Base-by-base conservation (phyloP, 2,113 vertebrate genomes). In the Ramphastos sulfuratus region DNA sequence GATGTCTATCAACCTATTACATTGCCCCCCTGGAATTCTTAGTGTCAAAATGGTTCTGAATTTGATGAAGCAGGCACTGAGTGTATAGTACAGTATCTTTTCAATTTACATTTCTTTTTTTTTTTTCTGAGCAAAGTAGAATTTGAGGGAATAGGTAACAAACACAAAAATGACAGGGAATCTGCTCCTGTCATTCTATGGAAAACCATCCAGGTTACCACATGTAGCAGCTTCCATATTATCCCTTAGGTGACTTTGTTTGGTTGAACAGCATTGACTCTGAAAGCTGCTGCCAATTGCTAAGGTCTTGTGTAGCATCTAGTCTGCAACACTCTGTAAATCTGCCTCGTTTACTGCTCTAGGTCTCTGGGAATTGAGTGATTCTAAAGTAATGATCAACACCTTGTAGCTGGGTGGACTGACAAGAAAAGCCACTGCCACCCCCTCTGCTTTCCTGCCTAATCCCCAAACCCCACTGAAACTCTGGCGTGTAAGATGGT, bases 41-140 rank as follows among this genome's bases (percentile, higher is more conserved):
- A 0, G 0, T 15, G 19, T 31, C 58, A 48, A 60, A 59, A 27
- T 4, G 6, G 13, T 56, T 46, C 18, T 52, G 4, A 4, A 18
- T 23, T 33, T 28, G 17, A 20, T 71, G 35, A 93, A 78, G 16
- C 20, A 24, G 23, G 15, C 20, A 8, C 24, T 67, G 56, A 75
- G 31, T 56, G 81, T n/a, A 30, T 55, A 63, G 19, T 27, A 39
- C 1, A 4, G 0, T 28, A 8, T 10, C 31, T 59, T 54, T 83
- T 27, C 48, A 76, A 3, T 4, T 10, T 59, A 27, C 5, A 3
- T 31, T n/a, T 63, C 52, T 61, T 69, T 75, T 31, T 61, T 31
- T n/a, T 63, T 56, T 61, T 69, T 75, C 33, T 61, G 35, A 33
- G n/a, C 15, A 39, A 74, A 30, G 39, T 2, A 28, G n/a, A 10